Evolutionary conservation across 2,888 invertebrate species (phyloP), one percentile per base, ranked within the genome.

Genomic region (Caenorhabditis becei): DNA sequence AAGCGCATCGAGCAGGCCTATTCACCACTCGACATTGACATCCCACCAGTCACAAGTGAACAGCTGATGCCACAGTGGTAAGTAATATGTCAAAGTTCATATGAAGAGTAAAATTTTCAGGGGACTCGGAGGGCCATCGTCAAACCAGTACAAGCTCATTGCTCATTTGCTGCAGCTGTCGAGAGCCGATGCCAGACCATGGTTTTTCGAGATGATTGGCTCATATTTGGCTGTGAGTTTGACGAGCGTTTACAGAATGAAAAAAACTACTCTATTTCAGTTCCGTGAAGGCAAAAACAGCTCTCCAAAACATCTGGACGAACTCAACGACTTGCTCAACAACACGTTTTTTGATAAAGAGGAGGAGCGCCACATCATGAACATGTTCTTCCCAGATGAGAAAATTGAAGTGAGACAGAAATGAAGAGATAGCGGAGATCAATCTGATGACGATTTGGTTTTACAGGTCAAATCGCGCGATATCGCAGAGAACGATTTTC

Each of bases 1-100:
- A 7, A 18, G 10, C 56, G 56, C 1, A n/a, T 56, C 1, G 4
- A 56, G 3, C 28, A 56, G 2, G 56, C 56, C 0, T 35, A 10
- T 20, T 8, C 24, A 7, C 56, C 56, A 3, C 32, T 56, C 1
- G 35, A 32, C 20, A 56, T 56, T 10, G 1, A 1, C 7, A 20
- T 56, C 1, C 56, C 56, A 18, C 47, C 47, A n/a, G 47, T 47
- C 4, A 7, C 2, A 3, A 47, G 18, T 18, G 47, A 47, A 3
- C n/a, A 47, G 18, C 20, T 59, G 5, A 69, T 69, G 59, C 41
- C 51, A 3, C 61, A 70, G 20, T 70, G 70, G 69, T 69, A 7
- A 53, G 70, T 37, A 10, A 2, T 4, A 53, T 1, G 7, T 51
- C 2, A 51, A 16, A 24, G 23, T n/a, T 47, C 1, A 14, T 41